Conservation (phyloP, 2,888 invertebrate genomes). For the Chrysotoxum bicinctum region DNA sequence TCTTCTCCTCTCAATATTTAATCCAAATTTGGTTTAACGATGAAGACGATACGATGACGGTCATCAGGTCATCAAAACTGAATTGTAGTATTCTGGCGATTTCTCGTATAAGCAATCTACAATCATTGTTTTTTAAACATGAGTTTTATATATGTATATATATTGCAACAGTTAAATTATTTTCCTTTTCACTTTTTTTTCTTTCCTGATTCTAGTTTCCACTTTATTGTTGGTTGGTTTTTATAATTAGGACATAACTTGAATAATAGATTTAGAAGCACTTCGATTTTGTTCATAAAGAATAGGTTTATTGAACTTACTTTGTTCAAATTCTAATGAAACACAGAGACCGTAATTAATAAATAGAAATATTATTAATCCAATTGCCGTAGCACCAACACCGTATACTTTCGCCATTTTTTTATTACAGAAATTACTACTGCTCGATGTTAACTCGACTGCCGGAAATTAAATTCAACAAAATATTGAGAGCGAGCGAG, state of each 20-base stretch:
- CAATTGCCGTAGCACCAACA: conserved; percentile 74
- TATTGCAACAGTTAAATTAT: background rate
- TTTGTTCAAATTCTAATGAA: conserved; percentile 74
- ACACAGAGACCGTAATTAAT: conserved; percentile 74
- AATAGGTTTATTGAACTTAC: conserved; percentile 73
- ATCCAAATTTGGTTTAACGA: conserved; percentile 44
- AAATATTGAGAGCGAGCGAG: background rate
- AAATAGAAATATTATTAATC: conserved; percentile 74
- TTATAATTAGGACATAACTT: background rate
- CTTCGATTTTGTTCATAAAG: background rate
- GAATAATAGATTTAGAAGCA: background rate
- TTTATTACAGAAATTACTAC: conserved; percentile 69
- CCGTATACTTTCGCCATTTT: conserved; percentile 77
- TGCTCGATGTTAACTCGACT: conserved; percentile 9
- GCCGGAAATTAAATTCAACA: background rate
- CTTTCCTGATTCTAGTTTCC: background rate
- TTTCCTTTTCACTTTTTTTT: background rate
- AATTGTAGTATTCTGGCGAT: background rate
- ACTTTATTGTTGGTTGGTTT: background rate
- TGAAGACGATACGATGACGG: conserved; percentile 45
- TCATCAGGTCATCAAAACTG: conserved; percentile 52
- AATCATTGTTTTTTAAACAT: background rate
- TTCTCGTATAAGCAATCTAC: conserved; percentile 16
- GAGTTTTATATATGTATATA: background rate
- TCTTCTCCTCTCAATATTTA: conserved; percentile 1